phyloP scores from a whole-genome alignment of 1,140 invertebrate genomes.

The Neuroterus valhalla region DNA sequence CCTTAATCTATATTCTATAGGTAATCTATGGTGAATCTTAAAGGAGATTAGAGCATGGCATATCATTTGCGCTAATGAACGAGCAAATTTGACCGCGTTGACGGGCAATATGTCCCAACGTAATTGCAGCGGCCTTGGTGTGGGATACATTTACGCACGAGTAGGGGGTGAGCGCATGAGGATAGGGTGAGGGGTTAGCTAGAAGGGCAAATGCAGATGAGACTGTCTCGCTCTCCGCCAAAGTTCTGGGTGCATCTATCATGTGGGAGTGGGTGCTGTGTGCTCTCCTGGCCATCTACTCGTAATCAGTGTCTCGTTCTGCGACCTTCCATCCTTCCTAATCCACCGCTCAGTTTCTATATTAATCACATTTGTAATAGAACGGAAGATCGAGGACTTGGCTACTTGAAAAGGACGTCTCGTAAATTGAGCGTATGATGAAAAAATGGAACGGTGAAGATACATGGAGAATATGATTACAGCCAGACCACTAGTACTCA shows the following conservation, averaged over 20 bases:
- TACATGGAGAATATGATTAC: too few species aligned
- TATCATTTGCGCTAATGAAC: constrained; percentile 74
- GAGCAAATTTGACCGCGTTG: constrained; percentile 68
- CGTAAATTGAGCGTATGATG: constrained; percentile 42
- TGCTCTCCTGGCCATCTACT: constrained; percentile 52
- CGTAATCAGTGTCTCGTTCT: constrained; percentile 65
- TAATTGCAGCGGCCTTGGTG: constrained; percentile 66
- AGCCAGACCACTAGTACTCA: too few species aligned
- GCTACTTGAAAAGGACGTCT: constrained; percentile 50
- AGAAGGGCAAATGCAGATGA: constrained; percentile 68
- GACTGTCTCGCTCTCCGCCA: constrained; percentile 48
- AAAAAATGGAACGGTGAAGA: too few species aligned
- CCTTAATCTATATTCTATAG: constrained; percentile 37
- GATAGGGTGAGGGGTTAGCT: constrained; percentile 37
- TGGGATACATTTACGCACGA: constrained; percentile 61
- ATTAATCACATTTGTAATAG: constrained; percentile 69
- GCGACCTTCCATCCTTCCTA: constrained; percentile 59
- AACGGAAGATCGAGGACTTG: constrained; percentile 58
- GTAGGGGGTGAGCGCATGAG: constrained; percentile 41
- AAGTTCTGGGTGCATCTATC: constrained; percentile 65
- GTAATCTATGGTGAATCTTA: constrained; percentile 69
- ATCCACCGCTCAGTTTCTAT: constrained; percentile 55
- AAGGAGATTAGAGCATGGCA: constrained; percentile 71
- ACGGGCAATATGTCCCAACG: constrained; percentile 74
- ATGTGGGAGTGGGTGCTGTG: constrained; percentile 53